A percentile compares a stretch with the other conserved stretches of the same genome.
Conservation (phyloP, 2,888 invertebrate genomes). For the Harpalus rubripes region DNA sequence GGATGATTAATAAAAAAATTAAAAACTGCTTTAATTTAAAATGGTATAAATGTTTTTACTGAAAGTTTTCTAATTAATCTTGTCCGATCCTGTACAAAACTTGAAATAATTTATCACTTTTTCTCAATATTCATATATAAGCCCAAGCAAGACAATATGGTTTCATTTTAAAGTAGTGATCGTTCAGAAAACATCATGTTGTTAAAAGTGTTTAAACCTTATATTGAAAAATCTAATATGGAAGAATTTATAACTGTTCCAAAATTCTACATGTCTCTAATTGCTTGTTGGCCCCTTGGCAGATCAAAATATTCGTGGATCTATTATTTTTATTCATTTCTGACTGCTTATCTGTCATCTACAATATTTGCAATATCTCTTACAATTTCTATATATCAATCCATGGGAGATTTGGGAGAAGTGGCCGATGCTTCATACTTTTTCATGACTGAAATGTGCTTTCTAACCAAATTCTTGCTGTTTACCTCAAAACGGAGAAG, state of each 20-base stretch:
- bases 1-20: too few relatives aligned
- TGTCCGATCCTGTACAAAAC: background rate
- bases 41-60: background rate
- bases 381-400: constrained; percentile 29
- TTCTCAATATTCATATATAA: background rate
- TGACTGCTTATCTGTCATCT: constrained; percentile 4
- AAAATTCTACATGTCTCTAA: constrained; percentile 26
- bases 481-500: constrained; percentile 66
- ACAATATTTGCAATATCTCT: constrained; percentile 19
- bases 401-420: constrained; percentile 67
- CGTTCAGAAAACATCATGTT: background rate
- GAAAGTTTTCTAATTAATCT: background rate
- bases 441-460: constrained; percentile 69
- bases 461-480: constrained; percentile 68
- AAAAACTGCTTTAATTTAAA: background rate
- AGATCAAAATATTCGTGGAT: constrained; percentile 33
- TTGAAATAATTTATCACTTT: background rate
- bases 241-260: constrained; percentile 42
- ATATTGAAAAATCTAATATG: constrained; percentile 28
- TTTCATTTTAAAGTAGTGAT: background rate
- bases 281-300: constrained; percentile 41
- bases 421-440: constrained; percentile 69
- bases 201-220: constrained; percentile 2
- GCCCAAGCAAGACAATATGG: background rate
- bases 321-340: constrained; percentile 31